Conservation (phyloP, 2,113 vertebrate genomes). For the Accipiter cooperii region DNA sequence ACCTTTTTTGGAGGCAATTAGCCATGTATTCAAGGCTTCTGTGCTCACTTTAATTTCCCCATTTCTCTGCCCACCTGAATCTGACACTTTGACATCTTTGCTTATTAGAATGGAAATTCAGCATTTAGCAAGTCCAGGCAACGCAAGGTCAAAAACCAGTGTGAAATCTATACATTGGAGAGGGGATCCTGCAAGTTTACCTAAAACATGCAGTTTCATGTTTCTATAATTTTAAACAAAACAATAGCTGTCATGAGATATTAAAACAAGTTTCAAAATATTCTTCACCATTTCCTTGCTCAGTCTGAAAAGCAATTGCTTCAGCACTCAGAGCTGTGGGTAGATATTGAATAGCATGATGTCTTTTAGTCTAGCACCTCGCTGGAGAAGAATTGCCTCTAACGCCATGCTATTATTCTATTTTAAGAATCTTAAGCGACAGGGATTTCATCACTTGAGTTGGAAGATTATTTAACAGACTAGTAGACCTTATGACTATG, state of each 20-base stretch:
- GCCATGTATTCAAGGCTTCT: neutral
- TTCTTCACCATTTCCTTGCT: neutral
- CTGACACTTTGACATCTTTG: neutral
- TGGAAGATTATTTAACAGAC: slow-evolving; percentile 18
- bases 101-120: neutral
- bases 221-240: neutral
- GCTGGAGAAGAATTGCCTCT: neutral
- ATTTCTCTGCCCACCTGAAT: neutral
- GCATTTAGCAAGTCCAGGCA: neutral
- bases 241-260: neutral
- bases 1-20: neutral
- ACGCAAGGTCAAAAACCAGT: neutral
- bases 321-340: neutral
- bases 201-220: neutral
- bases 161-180: neutral
- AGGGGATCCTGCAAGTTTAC: neutral
- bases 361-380: neutral
- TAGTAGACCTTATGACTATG: neutral
- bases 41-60: neutral
- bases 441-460: neutral
- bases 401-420: neutral
- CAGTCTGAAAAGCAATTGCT: neutral
- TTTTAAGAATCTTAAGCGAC: slow-evolving; percentile 26
- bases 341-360: neutral
- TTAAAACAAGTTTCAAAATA: neutral